Base-by-base conservation (phyloP, 2,113 vertebrate species). In the Tichodroma muraria region DNA sequence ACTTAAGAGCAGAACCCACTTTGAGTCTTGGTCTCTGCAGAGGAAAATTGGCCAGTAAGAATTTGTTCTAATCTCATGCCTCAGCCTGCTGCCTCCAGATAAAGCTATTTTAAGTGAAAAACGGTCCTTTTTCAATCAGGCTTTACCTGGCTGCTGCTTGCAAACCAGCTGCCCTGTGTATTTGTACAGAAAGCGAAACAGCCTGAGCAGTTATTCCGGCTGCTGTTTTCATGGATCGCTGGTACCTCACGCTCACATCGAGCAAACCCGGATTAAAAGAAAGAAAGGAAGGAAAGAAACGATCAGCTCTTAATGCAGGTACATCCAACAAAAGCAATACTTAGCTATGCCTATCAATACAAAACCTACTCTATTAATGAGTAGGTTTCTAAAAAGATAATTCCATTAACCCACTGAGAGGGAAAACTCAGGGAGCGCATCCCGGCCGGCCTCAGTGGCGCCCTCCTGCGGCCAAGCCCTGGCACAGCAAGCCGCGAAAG, bases 71-170 rank as follows among this genome's bases (percentile, higher is more conserved):
- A 38, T 28, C 50, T 35, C n/a, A 35, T 8, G 15, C 18, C 49
- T 85, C 61, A 45, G 77, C 14, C 65, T 78, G 37, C 44, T 65
- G 65, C 31, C 71, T 52, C 45, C 57, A 87, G 28, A 64, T 28
- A 68, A 79, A 71, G 69, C 6, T 57, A 37, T 42, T 71, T 49
- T 25, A 37, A 37, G 57, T 81, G 61, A 54, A 72, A 50, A 57
- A 33, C 6, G 11, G 13, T n/a, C 10, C 19, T 65, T 28, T 71
- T 35, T 10, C 23, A 42, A 70, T 42, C 10, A 45, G 40, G 40
- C 59, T 95, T 97, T 98, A 99, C 99, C 98, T 98, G 54, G 98
- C 98, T 70, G 99, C 98, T 37, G 99, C 98, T 95, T 99, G 98
- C 88, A 99, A 97, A 79, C 99, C 99, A 66, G 98, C 98, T 40